Base-by-base conservation (phyloP, 1,140 invertebrate genomes). In the Rhizoglyphus robini region DNA sequence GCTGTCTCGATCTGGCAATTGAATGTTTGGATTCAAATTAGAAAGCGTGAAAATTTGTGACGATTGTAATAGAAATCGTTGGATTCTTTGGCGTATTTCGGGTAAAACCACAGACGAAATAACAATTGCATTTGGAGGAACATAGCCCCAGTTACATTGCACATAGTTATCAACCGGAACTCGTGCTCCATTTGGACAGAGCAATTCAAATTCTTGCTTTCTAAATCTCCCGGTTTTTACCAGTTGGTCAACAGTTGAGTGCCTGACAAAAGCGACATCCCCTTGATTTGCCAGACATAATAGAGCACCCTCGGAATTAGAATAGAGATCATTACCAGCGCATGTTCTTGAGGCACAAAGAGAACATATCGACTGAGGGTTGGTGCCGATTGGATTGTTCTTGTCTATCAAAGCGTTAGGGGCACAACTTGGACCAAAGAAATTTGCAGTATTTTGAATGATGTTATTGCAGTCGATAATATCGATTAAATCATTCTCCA, bases 321-420 rank as follows among this genome's bases (percentile, higher is more conserved):
- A 86, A 76, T 89, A 94, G 0, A 88, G 88, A 80, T 97, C 93
- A 5, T 82, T 70, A 57, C 84, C 81, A 0, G 90, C 89, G 75
- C 94, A 97, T 18, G 90, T 88, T 38, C 81, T 80, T 13, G 63
- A 47, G 11, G 54, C 38, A 75, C 94, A 98, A 0, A 96, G 74
- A 49, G 84, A 79, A 76, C 94, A 98, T 3, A 96, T 79, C 65
- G 81, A 79, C 67, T 86, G 81, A 15, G 85, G 86, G 76, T 88
- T 88, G 71, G 87, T 86, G 67, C 86, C 92, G 72, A 94, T 86
- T 30, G 92, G 92, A 81, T 97, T 98, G 73, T 94, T 91, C 76
- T 90, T 88, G 72, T 93, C 86, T 34, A 86, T 83, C 15, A 97
- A 76, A 1, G 90, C 88, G 75, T 95, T 94, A 0, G 92, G 88